Percentiles rank a stretch among this genome's conserved stretches.
Evolutionary conservation across 2,113 vertebrate genomes (phyloP).

Genomic region (Ochotona princeps): DNA sequence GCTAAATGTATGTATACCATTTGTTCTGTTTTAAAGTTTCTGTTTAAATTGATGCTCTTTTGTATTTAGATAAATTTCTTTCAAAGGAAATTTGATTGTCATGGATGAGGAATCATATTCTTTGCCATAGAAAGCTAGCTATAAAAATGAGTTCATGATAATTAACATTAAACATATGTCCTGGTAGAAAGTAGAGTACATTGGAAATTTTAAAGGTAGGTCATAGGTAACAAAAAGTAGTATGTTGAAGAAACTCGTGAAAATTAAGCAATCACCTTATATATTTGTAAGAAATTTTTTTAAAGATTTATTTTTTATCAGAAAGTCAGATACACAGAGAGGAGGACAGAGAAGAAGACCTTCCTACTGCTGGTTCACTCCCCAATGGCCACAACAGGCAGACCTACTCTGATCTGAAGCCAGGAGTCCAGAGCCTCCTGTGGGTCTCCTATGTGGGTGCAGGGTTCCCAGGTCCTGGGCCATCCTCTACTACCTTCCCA

Average conservation of each 20-base stretch:
- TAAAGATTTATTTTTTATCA: no score
- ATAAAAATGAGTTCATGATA: not conserved
- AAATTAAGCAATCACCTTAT: not conserved
- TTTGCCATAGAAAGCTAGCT: not conserved
- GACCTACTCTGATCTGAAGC: no score
- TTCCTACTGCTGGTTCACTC: no score
- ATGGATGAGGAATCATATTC: not conserved
- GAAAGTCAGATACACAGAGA: no score
- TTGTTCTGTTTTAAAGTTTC: not conserved
- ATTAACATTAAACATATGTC: not conserved
- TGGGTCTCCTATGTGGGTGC: no score
- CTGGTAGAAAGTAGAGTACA: no score
- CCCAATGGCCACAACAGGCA: no score
- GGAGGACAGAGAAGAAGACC: no score
- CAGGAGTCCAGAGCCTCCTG: no score
- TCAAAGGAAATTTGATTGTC: slow-evolving; percentile 5
- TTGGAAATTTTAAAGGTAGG: no score
- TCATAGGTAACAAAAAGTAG: not conserved
- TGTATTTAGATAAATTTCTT: not conserved
- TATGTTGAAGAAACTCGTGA: not conserved
- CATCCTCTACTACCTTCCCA: no score
- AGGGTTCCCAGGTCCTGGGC: no score
- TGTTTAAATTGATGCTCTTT: slow-evolving; percentile 14
- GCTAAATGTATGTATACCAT: not conserved
- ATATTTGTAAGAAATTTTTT: not conserved